Evolutionary conservation across 2,113 vertebrate genomes (phyloP), one percentile per base, ranked within the genome.

Genomic region (Alectura lathami): DNA sequence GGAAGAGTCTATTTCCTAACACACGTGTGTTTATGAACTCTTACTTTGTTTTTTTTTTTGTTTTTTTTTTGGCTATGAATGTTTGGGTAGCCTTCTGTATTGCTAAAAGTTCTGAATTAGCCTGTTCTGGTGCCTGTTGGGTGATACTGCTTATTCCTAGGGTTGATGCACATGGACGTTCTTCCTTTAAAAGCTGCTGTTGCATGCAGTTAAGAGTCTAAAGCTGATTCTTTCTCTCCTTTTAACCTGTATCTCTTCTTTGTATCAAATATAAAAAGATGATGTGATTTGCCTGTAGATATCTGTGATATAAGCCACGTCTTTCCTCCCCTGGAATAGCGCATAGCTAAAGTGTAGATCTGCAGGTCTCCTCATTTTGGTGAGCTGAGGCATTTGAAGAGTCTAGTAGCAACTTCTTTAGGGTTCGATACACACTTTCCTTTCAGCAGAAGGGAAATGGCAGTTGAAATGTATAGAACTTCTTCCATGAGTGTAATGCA

Each of bases 201-300:
- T 86, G 34, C 47, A 30, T 40, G 59, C 32, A 91, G 30, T 73
- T 79, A 60, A 36, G 78, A 62, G 53, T 69, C 38, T 22, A 36
- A 89, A 80, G 57, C 40, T 23, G 5, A n/a, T 62, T 78, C 47
- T 56, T 86, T 85, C 53, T 62, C 20, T 94, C 23, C 45, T 93
- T 69, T 90, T 86, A 63, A 74, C 78, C 43, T 85, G 0, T 57
- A 77, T 78, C 32, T 93, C 29, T 47, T 56, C 50, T 83, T 94
- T 81, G 23, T 76, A 42, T 66, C 0, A 1, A 20, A 29, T 43
- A 40, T 64, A 27, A 70, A 78, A 76, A 38, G 18, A 36, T 72
- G 43, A 67, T 83, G 87, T 82, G 78, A 36, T 88, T 77, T 92
- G 53, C 45, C 57, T 87, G 42, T 82, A 73, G 88, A 29, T 83